These are phyloP conservation scores for Drosophila trapezifrons DNA, from an alignment of 1,140 invertebrate species.

Conservation along the genomic window DNA sequence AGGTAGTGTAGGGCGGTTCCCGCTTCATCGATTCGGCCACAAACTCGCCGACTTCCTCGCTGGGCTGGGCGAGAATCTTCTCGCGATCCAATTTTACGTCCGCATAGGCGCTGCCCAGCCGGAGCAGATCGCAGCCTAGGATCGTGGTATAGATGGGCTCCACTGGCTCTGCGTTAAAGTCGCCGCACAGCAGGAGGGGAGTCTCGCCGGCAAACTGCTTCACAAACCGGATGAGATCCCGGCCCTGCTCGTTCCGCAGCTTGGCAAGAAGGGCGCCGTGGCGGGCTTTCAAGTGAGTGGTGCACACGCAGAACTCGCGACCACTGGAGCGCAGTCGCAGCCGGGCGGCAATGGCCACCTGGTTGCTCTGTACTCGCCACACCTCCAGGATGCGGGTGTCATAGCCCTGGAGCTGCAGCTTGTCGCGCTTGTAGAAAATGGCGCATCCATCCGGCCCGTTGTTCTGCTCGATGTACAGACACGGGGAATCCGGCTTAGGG, in stretches of 20 bases:
- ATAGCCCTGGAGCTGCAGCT: slow-evolving; percentile 87
- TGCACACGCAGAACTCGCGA: slow-evolving; percentile 88
- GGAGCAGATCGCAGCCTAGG: slow-evolving; percentile 83
- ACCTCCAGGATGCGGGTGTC: slow-evolving; percentile 88
- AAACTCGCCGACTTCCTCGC: slow-evolving; percentile 46
- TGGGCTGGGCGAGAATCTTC: slow-evolving; percentile 13
- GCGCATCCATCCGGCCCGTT: slow-evolving; percentile 93
- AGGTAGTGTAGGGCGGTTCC: slow-evolving; percentile 91
- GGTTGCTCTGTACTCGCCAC: slow-evolving; percentile 89
- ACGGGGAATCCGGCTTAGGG: slow-evolving; percentile 92
- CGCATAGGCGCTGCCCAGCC: slow-evolving; percentile 85
- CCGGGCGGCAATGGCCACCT: slow-evolving; percentile 88
- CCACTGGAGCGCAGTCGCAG: slow-evolving; percentile 86
- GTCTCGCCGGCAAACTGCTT: slow-evolving; percentile 84
- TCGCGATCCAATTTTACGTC: slow-evolving; percentile 74
- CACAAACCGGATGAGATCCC: slow-evolving; percentile 88
- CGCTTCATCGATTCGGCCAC: slow-evolving; percentile 81
- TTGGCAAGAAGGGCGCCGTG: slow-evolving; percentile 87
- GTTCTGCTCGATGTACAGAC: slow-evolving; percentile 89
- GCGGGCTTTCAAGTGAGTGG: slow-evolving; percentile 92
- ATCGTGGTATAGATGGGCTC: slow-evolving; percentile 90
- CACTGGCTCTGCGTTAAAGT: slow-evolving; percentile 91
- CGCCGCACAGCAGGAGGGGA: slow-evolving; percentile 89
- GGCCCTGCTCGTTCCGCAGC: slow-evolving; percentile 90
- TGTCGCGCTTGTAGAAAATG: slow-evolving; percentile 88